Conservation (phyloP, 2,888 invertebrate species). For the Aleiodes testaceus region DNA sequence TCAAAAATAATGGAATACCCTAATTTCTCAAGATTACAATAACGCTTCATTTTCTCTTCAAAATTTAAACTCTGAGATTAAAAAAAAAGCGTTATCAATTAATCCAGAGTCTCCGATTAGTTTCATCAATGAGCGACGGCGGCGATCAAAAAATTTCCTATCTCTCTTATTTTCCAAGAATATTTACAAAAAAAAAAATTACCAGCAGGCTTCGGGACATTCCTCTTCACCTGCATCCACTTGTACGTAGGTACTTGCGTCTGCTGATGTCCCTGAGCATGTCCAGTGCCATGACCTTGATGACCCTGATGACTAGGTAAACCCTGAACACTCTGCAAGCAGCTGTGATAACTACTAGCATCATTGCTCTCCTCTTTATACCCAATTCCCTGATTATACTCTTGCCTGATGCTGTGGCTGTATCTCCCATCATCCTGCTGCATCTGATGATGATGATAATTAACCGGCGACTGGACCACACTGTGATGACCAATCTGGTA, state of each 20-base stretch:
- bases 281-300: conserved; percentile 66
- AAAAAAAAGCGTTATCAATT: too few species aligned
- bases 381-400: conserved; percentile 71
- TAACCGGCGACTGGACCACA: conserved; percentile 13
- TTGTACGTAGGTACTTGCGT: conserved; percentile 92
- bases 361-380: conserved; percentile 78
- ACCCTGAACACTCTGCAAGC: conserved; percentile 68
- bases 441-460: conserved; percentile 27
- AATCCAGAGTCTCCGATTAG: too few species aligned
- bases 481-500: conserved; percentile 73
- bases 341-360: conserved; percentile 65
- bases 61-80: neutral
- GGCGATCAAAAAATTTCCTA: too few species aligned
- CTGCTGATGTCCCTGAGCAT: conserved; percentile 74
- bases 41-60: neutral
- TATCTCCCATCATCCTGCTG: conserved; percentile 32
- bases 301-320: conserved; percentile 73
- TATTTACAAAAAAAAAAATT: conserved; percentile 11
- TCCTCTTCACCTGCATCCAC: conserved; percentile 99
- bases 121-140: too few species aligned
- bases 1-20: too few species aligned
- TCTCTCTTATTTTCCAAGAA: neutral
- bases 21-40: too few species aligned
- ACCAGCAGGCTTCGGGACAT: conserved; percentile 93
- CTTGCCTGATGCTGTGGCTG: conserved; percentile 53